phyloP scores from a whole-genome alignment of 1,140 invertebrate genomes.

The Hormaphis cornu region DNA sequence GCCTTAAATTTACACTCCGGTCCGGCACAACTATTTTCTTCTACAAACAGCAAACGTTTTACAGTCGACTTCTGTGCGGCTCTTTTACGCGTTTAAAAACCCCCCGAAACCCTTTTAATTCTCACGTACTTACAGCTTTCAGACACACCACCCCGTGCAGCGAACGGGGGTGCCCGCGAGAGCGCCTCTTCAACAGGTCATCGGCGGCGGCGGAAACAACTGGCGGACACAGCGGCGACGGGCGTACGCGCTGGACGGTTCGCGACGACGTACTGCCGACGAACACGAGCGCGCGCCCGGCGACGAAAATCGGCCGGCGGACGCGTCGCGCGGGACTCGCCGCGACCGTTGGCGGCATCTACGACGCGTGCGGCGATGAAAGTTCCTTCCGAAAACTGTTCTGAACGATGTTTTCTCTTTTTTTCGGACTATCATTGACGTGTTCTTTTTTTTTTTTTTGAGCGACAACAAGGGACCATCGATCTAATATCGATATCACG shows the following conservation, averaged over 20 bases:
- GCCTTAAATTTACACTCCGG: too few relatives aligned
- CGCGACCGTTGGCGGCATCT: not conserved
- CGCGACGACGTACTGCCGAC: conserved; percentile 4
- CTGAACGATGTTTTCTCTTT: not conserved
- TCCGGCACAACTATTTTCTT: too few relatives aligned
- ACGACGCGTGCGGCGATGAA: not conserved
- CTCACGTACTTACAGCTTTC: not conserved
- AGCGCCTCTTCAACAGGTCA: not conserved
- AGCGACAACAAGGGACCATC: too few relatives aligned
- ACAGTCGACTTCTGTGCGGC: too few relatives aligned
- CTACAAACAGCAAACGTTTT: too few relatives aligned
- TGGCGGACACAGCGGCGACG: not conserved
- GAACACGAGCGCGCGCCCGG: not conserved
- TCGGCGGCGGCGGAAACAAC: not conserved
- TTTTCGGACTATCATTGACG: too few relatives aligned
- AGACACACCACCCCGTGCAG: not conserved
- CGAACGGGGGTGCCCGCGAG: not conserved
- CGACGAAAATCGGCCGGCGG: not conserved
- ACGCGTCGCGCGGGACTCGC: conserved; percentile 12
- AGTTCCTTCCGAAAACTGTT: not conserved
- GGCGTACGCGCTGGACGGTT: conserved; percentile 3
- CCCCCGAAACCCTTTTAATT: not conserved
- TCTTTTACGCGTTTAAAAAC: too few relatives aligned
- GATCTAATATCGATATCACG: too few relatives aligned
- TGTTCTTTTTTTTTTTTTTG: too few relatives aligned